A percentile compares a stretch with the other conserved stretches of the same genome.
These are phyloP conservation scores for Anolis carolinensis DNA, from an alignment of 2,113 vertebrate species.

Conservation along the genomic window DNA sequence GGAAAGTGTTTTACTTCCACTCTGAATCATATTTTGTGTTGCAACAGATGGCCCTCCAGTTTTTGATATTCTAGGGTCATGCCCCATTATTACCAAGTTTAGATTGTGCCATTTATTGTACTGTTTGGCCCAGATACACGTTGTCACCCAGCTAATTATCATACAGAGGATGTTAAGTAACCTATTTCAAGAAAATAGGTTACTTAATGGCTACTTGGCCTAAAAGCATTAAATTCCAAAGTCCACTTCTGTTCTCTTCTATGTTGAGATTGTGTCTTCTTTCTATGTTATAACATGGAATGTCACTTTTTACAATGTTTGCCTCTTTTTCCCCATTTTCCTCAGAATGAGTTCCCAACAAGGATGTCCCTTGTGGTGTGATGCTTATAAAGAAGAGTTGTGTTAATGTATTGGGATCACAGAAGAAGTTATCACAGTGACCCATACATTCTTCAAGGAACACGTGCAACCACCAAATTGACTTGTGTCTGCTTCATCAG, in stretches of 20 bases:
- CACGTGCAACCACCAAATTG: slow-evolving; percentile 50
- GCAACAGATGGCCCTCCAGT: background rate
- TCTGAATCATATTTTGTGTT: background rate
- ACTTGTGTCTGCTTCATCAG: slow-evolving; percentile 51
- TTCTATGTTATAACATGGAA: background rate
- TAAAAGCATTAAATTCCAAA: background rate
- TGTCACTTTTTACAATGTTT: slow-evolving; percentile 55
- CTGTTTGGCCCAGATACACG: background rate
- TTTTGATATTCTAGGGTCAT: background rate
- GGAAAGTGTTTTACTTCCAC: background rate
- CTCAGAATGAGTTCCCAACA: slow-evolving; percentile 81
- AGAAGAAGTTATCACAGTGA: slow-evolving; percentile 42
- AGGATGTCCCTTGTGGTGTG: slow-evolving; percentile 86
- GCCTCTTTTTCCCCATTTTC: slow-evolving; percentile 61
- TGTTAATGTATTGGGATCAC: slow-evolving; percentile 56
- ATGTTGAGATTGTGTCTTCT: background rate
- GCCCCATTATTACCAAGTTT: background rate
- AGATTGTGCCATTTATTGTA: background rate
- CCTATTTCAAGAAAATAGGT: no score
- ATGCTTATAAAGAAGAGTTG: slow-evolving; percentile 61
- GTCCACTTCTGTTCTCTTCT: background rate
- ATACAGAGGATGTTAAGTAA: background rate
- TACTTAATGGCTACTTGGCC: background rate
- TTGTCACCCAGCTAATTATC: background rate
- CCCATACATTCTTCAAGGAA: slow-evolving; percentile 60